Evolutionary conservation across 2,113 vertebrate genomes (phyloP).

Genomic region (Lampris incognitus): DNA sequence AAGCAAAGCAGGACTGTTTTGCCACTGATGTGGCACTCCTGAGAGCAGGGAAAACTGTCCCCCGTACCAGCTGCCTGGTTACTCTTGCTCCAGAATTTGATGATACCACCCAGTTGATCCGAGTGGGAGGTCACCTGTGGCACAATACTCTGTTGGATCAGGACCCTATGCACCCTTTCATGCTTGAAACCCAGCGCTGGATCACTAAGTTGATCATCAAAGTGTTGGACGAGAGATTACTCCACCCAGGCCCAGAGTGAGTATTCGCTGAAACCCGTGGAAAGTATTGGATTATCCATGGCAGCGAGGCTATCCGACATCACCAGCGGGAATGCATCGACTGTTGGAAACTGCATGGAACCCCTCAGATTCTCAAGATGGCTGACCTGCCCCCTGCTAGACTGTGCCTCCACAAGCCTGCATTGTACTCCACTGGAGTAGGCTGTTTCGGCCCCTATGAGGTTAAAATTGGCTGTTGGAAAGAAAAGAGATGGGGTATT

Average conservation of each 20-base stretch:
- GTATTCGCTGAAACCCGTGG: too few species aligned
- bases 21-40: neutral
- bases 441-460: conserved; percentile 26
- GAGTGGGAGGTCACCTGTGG: conserved; percentile 2
- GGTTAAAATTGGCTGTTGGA: neutral
- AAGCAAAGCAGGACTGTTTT: conserved; percentile 1
- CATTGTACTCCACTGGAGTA: conserved; percentile 18
- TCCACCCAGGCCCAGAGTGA: conserved; percentile 13
- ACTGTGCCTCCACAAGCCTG: neutral
- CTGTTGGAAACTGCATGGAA: too few species aligned
- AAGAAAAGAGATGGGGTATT: conserved; percentile 27
- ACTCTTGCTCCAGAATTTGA: conserved; percentile 23
- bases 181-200: conserved; percentile 16
- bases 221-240: conserved; percentile 1
- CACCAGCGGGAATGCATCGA: too few species aligned
- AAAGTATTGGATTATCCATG: too few species aligned
- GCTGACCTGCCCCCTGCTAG: neutral
- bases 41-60: neutral
- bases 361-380: neutral
- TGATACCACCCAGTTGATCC: neutral
- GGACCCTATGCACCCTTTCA: conserved; percentile 6
- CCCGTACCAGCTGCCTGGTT: neutral
- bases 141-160: neutral
- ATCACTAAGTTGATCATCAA: conserved; percentile 14
- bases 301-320: too few species aligned